Evolutionary conservation across 2,888 invertebrate genomes (phyloP), one percentile per base, ranked within the genome.

Genomic region (Elegia similella): DNA sequence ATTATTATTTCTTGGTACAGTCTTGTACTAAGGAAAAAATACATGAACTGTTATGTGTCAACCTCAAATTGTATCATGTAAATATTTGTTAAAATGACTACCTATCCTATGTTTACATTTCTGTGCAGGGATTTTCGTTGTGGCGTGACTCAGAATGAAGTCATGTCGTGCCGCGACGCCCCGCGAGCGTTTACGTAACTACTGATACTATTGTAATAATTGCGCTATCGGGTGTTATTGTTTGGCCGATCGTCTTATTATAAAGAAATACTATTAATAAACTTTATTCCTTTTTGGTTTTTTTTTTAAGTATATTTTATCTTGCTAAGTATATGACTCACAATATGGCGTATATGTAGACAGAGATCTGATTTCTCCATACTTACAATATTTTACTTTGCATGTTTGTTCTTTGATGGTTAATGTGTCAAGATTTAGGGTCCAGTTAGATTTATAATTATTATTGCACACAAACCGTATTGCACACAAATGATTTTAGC

Each of bases 81-180:
- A 64, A 67, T 72, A 67, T 75, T 60, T 55, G 62, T 68, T 23
- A 12, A 30, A 67, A 71, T 69, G 76, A 38, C 38, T 34, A 34
- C n/a, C n/a, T n/a, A n/a, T n/a, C 10, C 10, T 34, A 73, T 75
- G 75, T 81, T 79, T 75, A 71, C 76, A 64, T 65, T 63, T 55
- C 62, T 61, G 62, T 64, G 50, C 34, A 62, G 70, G 66, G 74
- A 72, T 73, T 77, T 84, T 80, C 61, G 74, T 68, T 50, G 67
- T 68, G 70, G 56, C 55, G 60, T 84, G 84, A 84, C 63, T 82
- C 83, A 84, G 62, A 62, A 67, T 76, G 70, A 76, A 80, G 73
- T 79, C 77, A 80, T 72, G 69, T 65, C 62, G 62, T 65, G 61
- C 63, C 50, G 58, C 59, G 55, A n/a, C n/a, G n/a, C n/a, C n/a